Evolutionary conservation across 2,888 invertebrate genomes (phyloP).

Genomic region (Strigamia maritima): DNA sequence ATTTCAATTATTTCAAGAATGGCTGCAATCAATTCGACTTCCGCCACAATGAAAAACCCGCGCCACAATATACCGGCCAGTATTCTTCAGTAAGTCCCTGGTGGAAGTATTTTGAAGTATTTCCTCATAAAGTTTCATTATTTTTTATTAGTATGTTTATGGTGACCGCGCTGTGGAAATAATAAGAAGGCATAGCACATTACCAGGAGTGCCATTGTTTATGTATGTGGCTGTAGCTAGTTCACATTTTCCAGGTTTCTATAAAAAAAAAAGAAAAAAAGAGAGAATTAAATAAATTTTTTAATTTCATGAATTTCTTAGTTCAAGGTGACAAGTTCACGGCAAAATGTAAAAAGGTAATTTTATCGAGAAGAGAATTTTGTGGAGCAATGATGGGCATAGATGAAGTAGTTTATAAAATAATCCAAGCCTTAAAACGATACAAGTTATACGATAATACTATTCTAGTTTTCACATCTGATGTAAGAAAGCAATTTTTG

Average conservation of each 20-base stretch:
- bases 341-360: not conserved
- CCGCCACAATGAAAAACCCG: not conserved
- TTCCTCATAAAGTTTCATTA: not conserved
- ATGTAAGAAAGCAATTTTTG: not conserved
- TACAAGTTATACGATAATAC: not conserved
- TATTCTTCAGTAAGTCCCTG: not conserved
- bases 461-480: not conserved
- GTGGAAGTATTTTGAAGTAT: not conserved
- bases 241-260: not conserved
- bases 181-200: not conserved
- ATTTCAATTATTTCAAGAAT: not conserved
- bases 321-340: not conserved
- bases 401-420: not conserved
- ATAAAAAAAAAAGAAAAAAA: no score
- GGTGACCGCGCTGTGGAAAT: not conserved
- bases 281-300: not conserved
- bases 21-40: not conserved
- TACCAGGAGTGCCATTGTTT: not conserved
- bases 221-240: not conserved
- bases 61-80: not conserved
- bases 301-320: not conserved
- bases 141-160: no score
- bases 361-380: not conserved
- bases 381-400: not conserved
- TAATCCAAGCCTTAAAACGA: not conserved